Evolutionary conservation across 35 echinoderm and acorn worm species (phyloP).

Genomic region (Apostichopus parvimensis): DNA sequence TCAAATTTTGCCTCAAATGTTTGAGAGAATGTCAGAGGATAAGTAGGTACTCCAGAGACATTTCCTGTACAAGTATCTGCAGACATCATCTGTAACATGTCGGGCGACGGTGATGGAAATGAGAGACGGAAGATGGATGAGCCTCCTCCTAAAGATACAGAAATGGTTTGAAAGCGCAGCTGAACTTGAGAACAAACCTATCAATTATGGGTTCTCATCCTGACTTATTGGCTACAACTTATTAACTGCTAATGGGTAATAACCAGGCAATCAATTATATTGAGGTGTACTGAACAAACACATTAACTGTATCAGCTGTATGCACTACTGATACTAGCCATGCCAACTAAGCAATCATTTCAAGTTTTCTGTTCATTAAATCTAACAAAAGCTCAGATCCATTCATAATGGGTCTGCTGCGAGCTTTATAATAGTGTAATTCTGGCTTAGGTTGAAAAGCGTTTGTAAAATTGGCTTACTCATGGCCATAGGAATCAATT

Average conservation of each 20-base stretch:
- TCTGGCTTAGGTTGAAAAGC: not conserved
- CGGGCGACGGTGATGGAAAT: not conserved
- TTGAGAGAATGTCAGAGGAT: not conserved
- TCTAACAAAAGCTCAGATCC: not conserved
- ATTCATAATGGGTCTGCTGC: not conserved
- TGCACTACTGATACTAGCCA: not conserved
- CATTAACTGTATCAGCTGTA: constrained; percentile 13
- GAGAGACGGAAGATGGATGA: constrained; percentile 1
- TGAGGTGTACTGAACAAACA: not conserved
- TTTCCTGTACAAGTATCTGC: not conserved
- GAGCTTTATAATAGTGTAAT: not conserved
- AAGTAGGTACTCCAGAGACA: not conserved
- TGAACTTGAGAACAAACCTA: not conserved
- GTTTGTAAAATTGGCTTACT: not conserved
- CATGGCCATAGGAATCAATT: constrained; percentile 28
- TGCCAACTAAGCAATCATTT: constrained; percentile 1
- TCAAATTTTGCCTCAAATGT: too few species aligned
- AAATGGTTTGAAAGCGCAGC: not conserved
- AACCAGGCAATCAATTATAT: constrained; percentile 31
- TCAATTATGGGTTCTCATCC: not conserved
- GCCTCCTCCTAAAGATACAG: constrained; percentile 6
- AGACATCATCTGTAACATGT: not conserved
- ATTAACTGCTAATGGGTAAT: constrained; percentile 26
- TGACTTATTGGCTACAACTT: constrained; percentile 23
- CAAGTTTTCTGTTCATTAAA: not conserved